A percentile compares a stretch with the other conserved stretches of the same genome.
Conservation (phyloP, 1,140 invertebrate species). For the Calycopis cecrops region DNA sequence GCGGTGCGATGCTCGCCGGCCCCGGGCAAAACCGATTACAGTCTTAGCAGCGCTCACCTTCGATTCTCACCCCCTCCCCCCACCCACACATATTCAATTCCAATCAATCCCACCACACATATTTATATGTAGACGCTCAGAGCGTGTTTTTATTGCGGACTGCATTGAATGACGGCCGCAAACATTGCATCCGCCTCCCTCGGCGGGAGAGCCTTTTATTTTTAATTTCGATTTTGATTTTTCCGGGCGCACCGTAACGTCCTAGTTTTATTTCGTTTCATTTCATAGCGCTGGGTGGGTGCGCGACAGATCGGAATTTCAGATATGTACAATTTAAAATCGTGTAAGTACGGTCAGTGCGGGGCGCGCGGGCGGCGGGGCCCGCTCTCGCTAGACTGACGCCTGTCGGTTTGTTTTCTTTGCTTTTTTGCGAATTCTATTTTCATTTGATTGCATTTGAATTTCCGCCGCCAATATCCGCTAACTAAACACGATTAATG, state of each 20-base stretch:
- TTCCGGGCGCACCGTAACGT: constrained; percentile 62
- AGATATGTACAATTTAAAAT: constrained; percentile 76
- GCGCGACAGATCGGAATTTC: constrained; percentile 73
- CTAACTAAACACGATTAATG: constrained; percentile 77
- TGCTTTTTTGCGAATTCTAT: constrained; percentile 71
- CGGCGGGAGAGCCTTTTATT: constrained; percentile 67
- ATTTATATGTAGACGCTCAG: constrained; percentile 67
- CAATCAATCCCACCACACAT: constrained; percentile 70
- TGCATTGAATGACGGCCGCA: constrained; percentile 71
- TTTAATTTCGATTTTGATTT: constrained; percentile 75
- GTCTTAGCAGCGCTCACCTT: constrained; percentile 70
- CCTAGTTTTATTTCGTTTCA: constrained; percentile 74
- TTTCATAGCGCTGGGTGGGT: constrained; percentile 73
- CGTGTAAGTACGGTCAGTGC: constrained; percentile 73
- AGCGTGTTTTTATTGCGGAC: constrained; percentile 68
- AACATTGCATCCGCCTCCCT: constrained; percentile 67
- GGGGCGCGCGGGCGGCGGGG: constrained; percentile 43
- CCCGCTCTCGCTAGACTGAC: constrained; percentile 65
- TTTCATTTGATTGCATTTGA: constrained; percentile 77
- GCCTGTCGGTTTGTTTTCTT: constrained; percentile 73
- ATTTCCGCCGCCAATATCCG: constrained; percentile 76
- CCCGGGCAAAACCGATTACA: constrained; percentile 72
- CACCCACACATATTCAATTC: constrained; percentile 67
- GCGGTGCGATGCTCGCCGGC: constrained; percentile 51
- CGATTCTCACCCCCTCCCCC: constrained; percentile 51